A percentile compares a stretch with the other conserved stretches of the same genome.
Evolutionary conservation across 2,797 vertebrate species (phyloP).

Genomic region (Silurus aristotelis): DNA sequence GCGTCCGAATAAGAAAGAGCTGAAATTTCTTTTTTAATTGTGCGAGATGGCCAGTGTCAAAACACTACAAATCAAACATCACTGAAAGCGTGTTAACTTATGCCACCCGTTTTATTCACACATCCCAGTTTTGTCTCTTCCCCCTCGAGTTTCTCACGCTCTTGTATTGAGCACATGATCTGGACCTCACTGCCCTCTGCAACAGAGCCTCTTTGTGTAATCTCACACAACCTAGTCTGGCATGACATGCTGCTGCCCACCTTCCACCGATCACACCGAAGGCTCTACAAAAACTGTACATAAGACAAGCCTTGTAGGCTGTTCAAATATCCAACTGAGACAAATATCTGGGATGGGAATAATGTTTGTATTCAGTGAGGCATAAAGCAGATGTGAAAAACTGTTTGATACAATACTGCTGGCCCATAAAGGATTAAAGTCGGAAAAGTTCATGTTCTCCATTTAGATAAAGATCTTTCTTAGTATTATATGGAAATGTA

Average conservation of each 20-base stretch:
- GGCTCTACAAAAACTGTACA: not conserved
- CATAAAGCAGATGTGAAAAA: not conserved
- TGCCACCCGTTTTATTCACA: not conserved
- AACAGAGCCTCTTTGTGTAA: conserved; percentile 55
- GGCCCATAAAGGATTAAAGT: not conserved
- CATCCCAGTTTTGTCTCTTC: conserved; percentile 10
- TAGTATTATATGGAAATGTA: not conserved
- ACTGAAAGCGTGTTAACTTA: not conserved
- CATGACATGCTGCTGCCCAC: conserved; percentile 41
- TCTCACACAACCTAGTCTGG: conserved; percentile 46
- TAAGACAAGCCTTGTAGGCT: conserved; percentile 6
- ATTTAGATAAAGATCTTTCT: not conserved
- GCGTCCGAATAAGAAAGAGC: conserved; percentile 23
- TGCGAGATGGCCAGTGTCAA: not conserved
- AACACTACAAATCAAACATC: not conserved
- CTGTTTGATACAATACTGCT: not conserved
- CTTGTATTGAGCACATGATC: conserved; percentile 48
- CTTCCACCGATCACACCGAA: conserved; percentile 13
- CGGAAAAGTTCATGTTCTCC: not conserved
- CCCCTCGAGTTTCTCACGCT: not conserved
- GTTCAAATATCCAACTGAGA: conserved; percentile 21
- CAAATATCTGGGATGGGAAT: conserved; percentile 14
- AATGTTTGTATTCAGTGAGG: not conserved
- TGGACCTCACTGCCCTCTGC: conserved; percentile 43
- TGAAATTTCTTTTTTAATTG: not conserved